Percentiles rank a stretch among this genome's conserved stretches.
Evolutionary conservation across 1,140 invertebrate species (phyloP).

Genomic region (Microplitis demolitor): DNA sequence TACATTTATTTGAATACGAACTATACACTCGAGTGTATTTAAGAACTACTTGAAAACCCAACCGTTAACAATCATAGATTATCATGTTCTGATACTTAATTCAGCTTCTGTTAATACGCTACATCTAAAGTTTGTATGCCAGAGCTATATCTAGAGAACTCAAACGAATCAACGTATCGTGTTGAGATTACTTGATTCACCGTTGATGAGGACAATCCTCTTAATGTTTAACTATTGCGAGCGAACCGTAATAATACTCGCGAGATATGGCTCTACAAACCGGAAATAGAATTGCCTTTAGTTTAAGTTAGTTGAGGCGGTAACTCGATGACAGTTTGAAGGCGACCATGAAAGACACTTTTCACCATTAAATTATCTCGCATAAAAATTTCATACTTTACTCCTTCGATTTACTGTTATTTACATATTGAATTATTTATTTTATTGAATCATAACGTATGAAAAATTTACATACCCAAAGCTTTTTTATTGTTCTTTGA

Average conservation of each 20-base stretch:
- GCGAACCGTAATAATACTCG: neutral
- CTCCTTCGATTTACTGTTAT: neutral
- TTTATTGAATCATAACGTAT: neutral
- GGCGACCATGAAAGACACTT: neutral
- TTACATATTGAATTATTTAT: neutral
- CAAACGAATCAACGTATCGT: conserved; percentile 24
- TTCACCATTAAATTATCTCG: neutral
- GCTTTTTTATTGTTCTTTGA: no score
- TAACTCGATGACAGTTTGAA: neutral
- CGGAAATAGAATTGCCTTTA: conserved; percentile 12
- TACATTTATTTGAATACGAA: no score
- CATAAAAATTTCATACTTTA: conserved; percentile 1
- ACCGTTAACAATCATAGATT: conserved; percentile 23
- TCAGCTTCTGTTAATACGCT: conserved; percentile 21
- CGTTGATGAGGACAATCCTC: conserved; percentile 27
- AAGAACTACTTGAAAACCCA: neutral
- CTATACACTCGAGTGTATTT: neutral
- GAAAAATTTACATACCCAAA: no score
- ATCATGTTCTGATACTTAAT: conserved; percentile 17
- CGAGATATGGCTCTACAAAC: conserved; percentile 12
- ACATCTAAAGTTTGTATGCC: no score
- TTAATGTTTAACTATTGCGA: conserved; percentile 14
- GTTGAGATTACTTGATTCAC: conserved; percentile 7
- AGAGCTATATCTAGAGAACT: neutral
- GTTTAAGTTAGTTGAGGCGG: neutral